Evolutionary conservation across 1,140 invertebrate genomes (phyloP).

Genomic region (Zaprionus ornatus): DNA sequence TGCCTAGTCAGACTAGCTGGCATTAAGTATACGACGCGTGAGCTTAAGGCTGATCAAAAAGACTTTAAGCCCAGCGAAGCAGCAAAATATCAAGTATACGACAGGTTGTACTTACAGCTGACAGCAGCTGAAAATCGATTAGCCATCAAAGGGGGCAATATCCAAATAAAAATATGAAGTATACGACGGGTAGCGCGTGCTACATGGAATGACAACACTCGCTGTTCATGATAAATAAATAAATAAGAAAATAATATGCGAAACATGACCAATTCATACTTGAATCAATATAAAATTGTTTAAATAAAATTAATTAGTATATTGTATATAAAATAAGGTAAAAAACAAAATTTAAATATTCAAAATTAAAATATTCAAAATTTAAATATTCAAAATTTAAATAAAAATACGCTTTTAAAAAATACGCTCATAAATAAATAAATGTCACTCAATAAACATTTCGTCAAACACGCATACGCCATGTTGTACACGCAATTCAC

Average conservation of each 20-base stretch:
- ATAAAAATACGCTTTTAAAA: neutral
- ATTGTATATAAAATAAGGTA: neutral
- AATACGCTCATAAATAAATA: neutral
- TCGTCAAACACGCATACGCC: conserved; percentile 50
- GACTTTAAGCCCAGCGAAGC: neutral
- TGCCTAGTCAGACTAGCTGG: neutral
- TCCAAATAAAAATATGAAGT: conserved; percentile 3
- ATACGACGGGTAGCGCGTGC: neutral
- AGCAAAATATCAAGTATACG: neutral
- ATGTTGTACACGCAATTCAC: conserved; percentile 20
- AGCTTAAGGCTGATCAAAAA: neutral
- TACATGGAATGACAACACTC: neutral
- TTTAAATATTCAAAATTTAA: neutral
- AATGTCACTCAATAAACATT: neutral
- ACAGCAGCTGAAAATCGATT: neutral
- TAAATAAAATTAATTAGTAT: neutral
- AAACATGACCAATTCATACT: no score
- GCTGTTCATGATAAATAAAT: no score
- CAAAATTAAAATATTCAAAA: neutral
- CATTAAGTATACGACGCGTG: conserved; percentile 21
- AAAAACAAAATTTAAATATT: neutral
- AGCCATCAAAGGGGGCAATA: neutral
- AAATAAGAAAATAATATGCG: neutral
- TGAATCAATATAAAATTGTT: neutral
- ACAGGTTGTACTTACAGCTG: neutral